phyloP scores from a whole-genome alignment of 2,888 invertebrate genomes.

The Melinaea marsaeus region DNA sequence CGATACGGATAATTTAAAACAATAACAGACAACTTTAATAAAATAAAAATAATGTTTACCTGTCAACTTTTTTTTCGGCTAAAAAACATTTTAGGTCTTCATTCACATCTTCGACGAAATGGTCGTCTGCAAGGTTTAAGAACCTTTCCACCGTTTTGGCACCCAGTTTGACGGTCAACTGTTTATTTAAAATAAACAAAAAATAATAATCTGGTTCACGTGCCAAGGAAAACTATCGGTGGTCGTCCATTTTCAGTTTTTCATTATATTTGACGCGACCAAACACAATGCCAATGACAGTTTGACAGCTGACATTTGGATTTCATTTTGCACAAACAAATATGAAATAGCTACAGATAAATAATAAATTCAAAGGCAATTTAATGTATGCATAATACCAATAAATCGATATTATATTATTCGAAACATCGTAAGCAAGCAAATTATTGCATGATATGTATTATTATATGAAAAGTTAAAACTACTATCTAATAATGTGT shows the following conservation, averaged over 20 bases:
- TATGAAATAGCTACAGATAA: neutral
- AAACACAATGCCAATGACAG: constrained; percentile 45
- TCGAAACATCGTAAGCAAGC: too few relatives aligned
- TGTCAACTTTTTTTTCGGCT: constrained; percentile 69
- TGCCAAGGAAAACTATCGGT: constrained; percentile 59
- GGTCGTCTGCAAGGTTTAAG: constrained; percentile 68
- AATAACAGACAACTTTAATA: constrained; percentile 28
- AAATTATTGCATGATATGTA: too few relatives aligned
- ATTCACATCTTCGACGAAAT: constrained; percentile 72
- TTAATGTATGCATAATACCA: too few relatives aligned
- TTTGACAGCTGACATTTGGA: constrained; percentile 47
- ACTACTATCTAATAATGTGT: too few relatives aligned
- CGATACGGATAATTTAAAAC: constrained; percentile 17
- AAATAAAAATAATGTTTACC: constrained; percentile 62
- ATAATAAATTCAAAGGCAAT: neutral
- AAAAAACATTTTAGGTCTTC: constrained; percentile 74
- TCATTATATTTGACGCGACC: constrained; percentile 35
- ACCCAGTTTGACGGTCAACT: constrained; percentile 68
- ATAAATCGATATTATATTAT: too few relatives aligned
- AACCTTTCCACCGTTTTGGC: constrained; percentile 74
- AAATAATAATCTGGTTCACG: constrained; percentile 51
- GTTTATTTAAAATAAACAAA: constrained; percentile 51
- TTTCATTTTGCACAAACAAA: constrained; percentile 17
- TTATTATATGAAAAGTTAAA: too few relatives aligned
- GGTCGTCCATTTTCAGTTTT: constrained; percentile 47